Conservation (phyloP, 2,113 vertebrate species). For the Sciurus niger region DNA sequence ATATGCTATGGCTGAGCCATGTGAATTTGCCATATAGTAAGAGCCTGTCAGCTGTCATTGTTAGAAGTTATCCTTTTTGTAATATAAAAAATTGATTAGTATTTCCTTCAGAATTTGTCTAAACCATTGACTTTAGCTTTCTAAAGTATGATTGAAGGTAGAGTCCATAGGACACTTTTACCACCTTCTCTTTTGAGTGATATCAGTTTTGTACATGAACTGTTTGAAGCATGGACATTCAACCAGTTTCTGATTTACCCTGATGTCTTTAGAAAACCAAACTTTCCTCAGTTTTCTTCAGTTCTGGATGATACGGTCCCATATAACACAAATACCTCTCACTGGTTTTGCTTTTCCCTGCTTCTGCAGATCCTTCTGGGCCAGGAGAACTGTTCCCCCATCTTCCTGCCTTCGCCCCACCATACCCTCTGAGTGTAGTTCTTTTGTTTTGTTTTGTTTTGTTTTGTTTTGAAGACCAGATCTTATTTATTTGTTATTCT, state of each 20-base stretch:
- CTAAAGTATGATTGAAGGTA: not conserved
- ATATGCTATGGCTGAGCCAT: not conserved
- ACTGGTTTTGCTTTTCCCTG: not conserved
- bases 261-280: not conserved
- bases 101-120: not conserved
- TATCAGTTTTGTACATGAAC: not conserved
- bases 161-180: not conserved
- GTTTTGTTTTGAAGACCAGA: too few relatives aligned
- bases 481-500: too few relatives aligned
- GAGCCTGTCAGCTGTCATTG: not conserved
- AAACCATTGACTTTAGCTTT: not conserved
- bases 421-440: not conserved
- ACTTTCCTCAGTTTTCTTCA: not conserved
- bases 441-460: not conserved
- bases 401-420: not conserved
- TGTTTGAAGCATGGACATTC: too few relatives aligned
- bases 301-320: not conserved
- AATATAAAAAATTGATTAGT: not conserved
- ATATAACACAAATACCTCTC: not conserved
- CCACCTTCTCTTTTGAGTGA: too few relatives aligned
- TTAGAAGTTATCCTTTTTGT: not conserved
- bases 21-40: not conserved
- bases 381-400: not conserved
- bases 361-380: not conserved
- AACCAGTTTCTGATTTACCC: not conserved